These are phyloP conservation scores for Hyppa rectilinea DNA, from an alignment of 2,888 invertebrate genomes.

Conservation along the genomic window DNA sequence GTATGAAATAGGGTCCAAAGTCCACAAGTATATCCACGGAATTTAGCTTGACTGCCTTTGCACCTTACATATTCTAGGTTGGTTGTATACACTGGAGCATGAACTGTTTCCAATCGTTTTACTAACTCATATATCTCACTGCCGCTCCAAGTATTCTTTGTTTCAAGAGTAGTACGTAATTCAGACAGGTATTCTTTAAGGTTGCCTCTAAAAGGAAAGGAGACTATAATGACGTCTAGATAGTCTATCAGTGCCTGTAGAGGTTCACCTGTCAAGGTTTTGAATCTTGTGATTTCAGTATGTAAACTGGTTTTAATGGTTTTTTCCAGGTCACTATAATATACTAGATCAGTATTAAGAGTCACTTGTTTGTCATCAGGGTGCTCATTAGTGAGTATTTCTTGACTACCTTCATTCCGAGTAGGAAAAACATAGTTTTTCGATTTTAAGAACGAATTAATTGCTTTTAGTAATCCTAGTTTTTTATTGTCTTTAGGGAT, in stretches of 20 bases:
- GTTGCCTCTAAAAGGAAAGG: conserved; percentile 94
- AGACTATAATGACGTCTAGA: conserved; percentile 92
- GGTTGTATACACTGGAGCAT: conserved; percentile 90
- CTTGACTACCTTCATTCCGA: conserved; percentile 70
- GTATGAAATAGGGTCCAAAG: conserved; percentile 99
- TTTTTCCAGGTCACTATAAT: conserved; percentile 96
- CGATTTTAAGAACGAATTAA: conserved; percentile 88
- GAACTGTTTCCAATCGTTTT: conserved; percentile 87
- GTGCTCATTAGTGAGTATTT: conserved; percentile 70
- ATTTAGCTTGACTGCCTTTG: conserved; percentile 93
- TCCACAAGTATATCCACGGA: conserved; percentile 97
- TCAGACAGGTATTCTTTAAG: conserved; percentile 92
- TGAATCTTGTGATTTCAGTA: conserved; percentile 95
- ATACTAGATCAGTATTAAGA: conserved; percentile 91
- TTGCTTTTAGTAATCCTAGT: conserved; percentile 85
- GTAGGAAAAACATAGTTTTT: conserved; percentile 85
- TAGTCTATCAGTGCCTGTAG: conserved; percentile 94
- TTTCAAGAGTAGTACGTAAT: conserved; percentile 89
- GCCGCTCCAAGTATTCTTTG: conserved; percentile 90
- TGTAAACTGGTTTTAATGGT: conserved; percentile 95
- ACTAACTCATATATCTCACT: conserved; percentile 91
- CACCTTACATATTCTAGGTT: conserved; percentile 94
- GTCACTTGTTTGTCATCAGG: conserved; percentile 63
- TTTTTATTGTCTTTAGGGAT: conserved; percentile 83
- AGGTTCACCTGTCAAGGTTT: conserved; percentile 93